These are phyloP conservation scores for Tautogolabrus adspersus DNA, from an alignment of 2,113 vertebrate genomes.

Conservation along the genomic window DNA sequence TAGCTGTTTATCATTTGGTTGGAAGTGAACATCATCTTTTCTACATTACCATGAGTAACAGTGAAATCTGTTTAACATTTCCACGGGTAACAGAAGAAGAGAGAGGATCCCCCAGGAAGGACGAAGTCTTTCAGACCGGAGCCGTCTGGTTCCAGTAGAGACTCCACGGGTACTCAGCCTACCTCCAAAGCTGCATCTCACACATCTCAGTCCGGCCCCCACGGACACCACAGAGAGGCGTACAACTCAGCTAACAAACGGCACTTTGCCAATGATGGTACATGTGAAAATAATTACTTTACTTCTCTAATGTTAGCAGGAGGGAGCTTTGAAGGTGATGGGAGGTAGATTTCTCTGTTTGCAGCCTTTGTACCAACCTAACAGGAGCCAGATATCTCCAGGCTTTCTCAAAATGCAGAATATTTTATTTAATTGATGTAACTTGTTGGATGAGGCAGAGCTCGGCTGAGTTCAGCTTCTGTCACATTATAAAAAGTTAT, in stretches of 20 bases:
- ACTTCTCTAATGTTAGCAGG: background rate
- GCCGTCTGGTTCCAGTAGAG: constrained; percentile 90
- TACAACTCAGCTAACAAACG: constrained; percentile 89
- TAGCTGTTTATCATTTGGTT: too few species aligned
- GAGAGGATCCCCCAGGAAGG: constrained; percentile 86
- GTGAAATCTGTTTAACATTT: constrained; percentile 6
- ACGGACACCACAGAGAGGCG: constrained; percentile 91
- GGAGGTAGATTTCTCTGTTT: background rate
- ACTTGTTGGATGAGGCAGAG: background rate
- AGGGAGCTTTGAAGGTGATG: too few species aligned
- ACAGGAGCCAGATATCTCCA: too few species aligned
- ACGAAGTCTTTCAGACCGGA: constrained; percentile 91
- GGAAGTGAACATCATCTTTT: background rate
- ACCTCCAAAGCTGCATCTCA: constrained; percentile 86
- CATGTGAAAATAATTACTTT: constrained; percentile 26
- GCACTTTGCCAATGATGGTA: constrained; percentile 92
- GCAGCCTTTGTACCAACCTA: background rate
- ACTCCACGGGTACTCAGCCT: constrained; percentile 88
- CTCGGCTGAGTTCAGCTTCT: background rate
- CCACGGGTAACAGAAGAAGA: constrained; percentile 93
- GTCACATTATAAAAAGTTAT: background rate
- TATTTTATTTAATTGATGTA: too few species aligned
- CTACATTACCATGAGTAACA: background rate
- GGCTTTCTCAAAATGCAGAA: too few species aligned
- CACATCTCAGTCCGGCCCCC: constrained; percentile 79